Conservation (phyloP, 2,888 invertebrate species). For the Leptinotarsa tumamoca region DNA sequence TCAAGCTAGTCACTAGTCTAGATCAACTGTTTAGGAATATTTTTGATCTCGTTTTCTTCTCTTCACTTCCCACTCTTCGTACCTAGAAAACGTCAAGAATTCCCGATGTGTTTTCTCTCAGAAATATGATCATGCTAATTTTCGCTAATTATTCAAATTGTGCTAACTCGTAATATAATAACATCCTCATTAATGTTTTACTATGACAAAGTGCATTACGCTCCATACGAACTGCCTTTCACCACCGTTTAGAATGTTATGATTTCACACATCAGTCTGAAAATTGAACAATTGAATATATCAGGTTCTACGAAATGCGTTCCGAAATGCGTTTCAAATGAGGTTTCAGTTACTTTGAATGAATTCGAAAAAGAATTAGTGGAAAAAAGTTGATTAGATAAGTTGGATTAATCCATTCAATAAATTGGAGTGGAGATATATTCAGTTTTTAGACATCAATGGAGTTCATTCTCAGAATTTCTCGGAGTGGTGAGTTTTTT, state of each 20-base stretch:
- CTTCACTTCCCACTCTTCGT: too few species aligned
- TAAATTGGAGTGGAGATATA: neutral
- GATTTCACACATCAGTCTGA: too few species aligned
- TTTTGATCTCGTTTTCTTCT: too few species aligned
- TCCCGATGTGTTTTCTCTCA: neutral
- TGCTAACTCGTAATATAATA: slow-evolving; percentile 2
- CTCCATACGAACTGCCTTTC: neutral
- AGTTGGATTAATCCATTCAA: neutral
- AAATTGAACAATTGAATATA: too few species aligned
- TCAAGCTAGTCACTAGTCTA: too few species aligned
- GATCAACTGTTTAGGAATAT: too few species aligned
- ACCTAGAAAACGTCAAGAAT: too few species aligned
- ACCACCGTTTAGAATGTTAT: neutral
- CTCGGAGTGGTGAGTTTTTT: neutral
- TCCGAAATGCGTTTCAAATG: neutral
- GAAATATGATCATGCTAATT: slow-evolving; percentile 18
- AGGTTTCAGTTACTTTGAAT: neutral
- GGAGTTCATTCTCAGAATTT: neutral
- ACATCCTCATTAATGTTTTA: slow-evolving; percentile 30
- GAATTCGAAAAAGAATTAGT: neutral
- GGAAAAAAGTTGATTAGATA: neutral
- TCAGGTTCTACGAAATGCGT: neutral
- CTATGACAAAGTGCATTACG: slow-evolving; percentile 4
- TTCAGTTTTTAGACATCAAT: neutral
- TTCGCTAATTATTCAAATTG: slow-evolving; percentile 23